Evolutionary conservation across 2,888 invertebrate species (phyloP).

Genomic region (Elysia crispata): DNA sequence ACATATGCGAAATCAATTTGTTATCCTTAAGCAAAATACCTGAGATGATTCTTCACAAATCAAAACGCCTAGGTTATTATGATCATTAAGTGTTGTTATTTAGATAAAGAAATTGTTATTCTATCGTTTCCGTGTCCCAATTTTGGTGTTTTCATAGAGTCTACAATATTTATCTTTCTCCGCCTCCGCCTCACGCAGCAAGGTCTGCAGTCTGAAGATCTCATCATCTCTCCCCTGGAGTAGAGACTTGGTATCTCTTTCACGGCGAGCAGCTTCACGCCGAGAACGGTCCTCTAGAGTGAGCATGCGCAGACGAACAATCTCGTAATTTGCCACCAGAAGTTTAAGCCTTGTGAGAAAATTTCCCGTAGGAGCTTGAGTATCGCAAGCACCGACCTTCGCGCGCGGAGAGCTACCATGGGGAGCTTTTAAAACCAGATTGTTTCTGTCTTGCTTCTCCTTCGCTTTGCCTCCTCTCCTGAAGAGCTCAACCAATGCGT

Average conservation of each 20-base stretch:
- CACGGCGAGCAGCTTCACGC: slow-evolving; percentile 33
- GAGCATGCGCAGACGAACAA: slow-evolving; percentile 33
- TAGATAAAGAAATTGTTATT: not conserved
- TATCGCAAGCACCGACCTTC: not conserved
- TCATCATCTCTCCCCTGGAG: slow-evolving; percentile 58
- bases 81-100: too few species aligned
- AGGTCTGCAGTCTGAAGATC: slow-evolving; percentile 54
- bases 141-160: slow-evolving; percentile 61
- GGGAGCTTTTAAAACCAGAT: not conserved
- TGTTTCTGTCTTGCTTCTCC: slow-evolving; percentile 11
- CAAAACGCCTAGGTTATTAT: too few species aligned
- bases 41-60: too few species aligned
- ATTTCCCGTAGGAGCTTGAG: not conserved
- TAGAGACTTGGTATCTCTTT: slow-evolving; percentile 35
- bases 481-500: slow-evolving; percentile 3
- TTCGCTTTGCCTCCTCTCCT: not conserved
- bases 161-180: slow-evolving; percentile 62
- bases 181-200: slow-evolving; percentile 58
- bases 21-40: too few species aligned
- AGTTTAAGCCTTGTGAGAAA: slow-evolving; percentile 39
- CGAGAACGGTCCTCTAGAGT: slow-evolving; percentile 35
- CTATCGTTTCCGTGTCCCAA: slow-evolving; percentile 42
- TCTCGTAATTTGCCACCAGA: slow-evolving; percentile 47
- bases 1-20: too few species aligned
- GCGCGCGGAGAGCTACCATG: not conserved